Conservation (phyloP, 2,888 invertebrate genomes). For the Drosophila hamatofila region DNA sequence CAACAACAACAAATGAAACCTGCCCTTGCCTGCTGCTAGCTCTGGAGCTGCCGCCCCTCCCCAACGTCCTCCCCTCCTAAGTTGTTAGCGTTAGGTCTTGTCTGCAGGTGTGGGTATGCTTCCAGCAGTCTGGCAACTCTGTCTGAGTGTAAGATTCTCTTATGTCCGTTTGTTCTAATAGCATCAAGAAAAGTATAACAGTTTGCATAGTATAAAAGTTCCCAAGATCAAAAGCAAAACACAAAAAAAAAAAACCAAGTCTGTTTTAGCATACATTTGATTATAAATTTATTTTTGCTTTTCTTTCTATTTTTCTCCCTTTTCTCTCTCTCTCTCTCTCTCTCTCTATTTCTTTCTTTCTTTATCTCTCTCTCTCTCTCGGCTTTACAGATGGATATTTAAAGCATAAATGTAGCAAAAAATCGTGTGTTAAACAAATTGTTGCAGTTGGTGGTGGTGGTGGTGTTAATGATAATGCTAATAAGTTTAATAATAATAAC, state of each 20-base stretch:
- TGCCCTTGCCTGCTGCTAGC: slow-evolving; percentile 60
- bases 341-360: slow-evolving; percentile 39
- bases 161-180: slow-evolving; percentile 9
- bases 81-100: slow-evolving; percentile 26
- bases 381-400: slow-evolving; percentile 83
- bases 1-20: slow-evolving; percentile 19
- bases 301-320: slow-evolving; percentile 58
- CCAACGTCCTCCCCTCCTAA: neutral
- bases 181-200: neutral
- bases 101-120: slow-evolving; percentile 30
- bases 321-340: slow-evolving; percentile 14
- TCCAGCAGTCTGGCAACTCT: slow-evolving; percentile 15
- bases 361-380: slow-evolving; percentile 44
- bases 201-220: slow-evolving; percentile 13
- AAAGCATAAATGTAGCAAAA: slow-evolving; percentile 76
- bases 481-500: slow-evolving; percentile 34
- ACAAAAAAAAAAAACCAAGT: slow-evolving; percentile 15
- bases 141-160: slow-evolving; percentile 3
- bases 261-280: slow-evolving; percentile 52
- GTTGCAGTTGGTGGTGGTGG: slow-evolving; percentile 44
- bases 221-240: slow-evolving; percentile 12
- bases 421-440: slow-evolving; percentile 65
- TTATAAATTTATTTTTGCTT: slow-evolving; percentile 67
- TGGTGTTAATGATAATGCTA: slow-evolving; percentile 22
- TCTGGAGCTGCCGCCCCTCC: slow-evolving; percentile 9